Conservation (phyloP, 2,888 invertebrate genomes). For the Drosophila mayaguana region DNA sequence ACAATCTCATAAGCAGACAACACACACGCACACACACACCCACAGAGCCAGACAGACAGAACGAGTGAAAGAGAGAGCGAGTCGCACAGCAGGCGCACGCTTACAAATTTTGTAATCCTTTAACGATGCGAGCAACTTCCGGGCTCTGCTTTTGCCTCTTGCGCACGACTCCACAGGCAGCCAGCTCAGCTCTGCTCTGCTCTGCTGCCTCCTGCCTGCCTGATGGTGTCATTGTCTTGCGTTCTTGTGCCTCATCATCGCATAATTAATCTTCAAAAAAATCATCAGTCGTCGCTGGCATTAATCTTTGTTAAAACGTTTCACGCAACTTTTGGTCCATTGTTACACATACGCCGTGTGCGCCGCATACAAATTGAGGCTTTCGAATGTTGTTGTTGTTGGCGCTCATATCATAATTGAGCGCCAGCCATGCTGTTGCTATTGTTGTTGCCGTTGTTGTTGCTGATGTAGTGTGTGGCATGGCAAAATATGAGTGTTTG, state of each 20-base stretch:
- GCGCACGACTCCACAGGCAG: slow-evolving; percentile 59
- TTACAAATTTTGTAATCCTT: slow-evolving; percentile 80
- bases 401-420: slow-evolving; percentile 16
- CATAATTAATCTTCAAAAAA: slow-evolving; percentile 83
- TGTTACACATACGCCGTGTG: slow-evolving; percentile 76
- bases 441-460: slow-evolving; percentile 23
- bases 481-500: slow-evolving; percentile 51
- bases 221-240: slow-evolving; percentile 69
- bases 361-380: slow-evolving; percentile 71
- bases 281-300: slow-evolving; percentile 80
- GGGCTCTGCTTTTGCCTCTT: slow-evolving; percentile 59
- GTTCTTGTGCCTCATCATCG: slow-evolving; percentile 75
- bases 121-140: slow-evolving; percentile 74
- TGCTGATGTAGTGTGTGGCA: slow-evolving; percentile 43
- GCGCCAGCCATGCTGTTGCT: slow-evolving; percentile 16
- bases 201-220: slow-evolving; percentile 12
- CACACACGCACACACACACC: slow-evolving; percentile 6
- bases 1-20: slow-evolving; percentile 17
- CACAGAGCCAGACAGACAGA: neutral
- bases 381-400: slow-evolving; percentile 26
- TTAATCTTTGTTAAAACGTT: slow-evolving; percentile 81
- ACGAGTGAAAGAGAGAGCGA: neutral
- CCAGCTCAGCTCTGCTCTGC: slow-evolving; percentile 14
- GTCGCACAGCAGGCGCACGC: slow-evolving; percentile 52
- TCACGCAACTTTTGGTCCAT: slow-evolving; percentile 74